A percentile compares a stretch with the other conserved stretches of the same genome.
These are phyloP conservation scores for Calliopum simillimum DNA, from an alignment of 2,888 invertebrate species.

Conservation along the genomic window DNA sequence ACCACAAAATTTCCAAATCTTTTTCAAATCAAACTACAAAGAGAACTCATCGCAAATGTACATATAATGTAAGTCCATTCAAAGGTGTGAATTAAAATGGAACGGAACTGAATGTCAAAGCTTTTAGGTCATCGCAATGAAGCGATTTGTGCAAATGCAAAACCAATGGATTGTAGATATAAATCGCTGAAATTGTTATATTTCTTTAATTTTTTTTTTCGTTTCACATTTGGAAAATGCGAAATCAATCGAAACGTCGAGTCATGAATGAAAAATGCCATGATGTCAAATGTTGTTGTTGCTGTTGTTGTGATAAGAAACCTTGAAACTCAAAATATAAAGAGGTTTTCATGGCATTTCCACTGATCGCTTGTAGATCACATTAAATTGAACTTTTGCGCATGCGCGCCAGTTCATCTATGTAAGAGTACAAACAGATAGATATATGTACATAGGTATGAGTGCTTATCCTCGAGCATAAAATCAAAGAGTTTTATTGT, in stretches of 20 bases:
- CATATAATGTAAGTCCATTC: no score
- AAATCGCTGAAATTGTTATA: not conserved
- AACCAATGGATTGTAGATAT: not conserved
- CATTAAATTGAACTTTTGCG: conserved; percentile 16
- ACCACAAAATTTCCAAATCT: no score
- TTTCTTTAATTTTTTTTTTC: no score
- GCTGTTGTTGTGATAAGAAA: not conserved
- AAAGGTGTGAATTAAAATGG: not conserved
- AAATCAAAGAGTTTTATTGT: conserved; percentile 13
- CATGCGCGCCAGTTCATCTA: conserved; percentile 5
- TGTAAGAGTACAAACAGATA: no score
- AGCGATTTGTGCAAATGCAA: not conserved
- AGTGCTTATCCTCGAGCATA: conserved; percentile 9
- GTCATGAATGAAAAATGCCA: not conserved
- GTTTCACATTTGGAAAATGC: not conserved
- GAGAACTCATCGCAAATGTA: no score
- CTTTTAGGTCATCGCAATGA: conserved; percentile 39
- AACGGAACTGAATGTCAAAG: conserved; percentile 38
- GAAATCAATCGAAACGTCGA: conserved; percentile 5
- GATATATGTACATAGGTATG: no score
- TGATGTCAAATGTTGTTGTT: not conserved
- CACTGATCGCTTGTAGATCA: not conserved
- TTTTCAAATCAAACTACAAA: no score
- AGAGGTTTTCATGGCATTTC: not conserved
- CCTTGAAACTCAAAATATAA: not conserved